These are phyloP conservation scores for Macrostomum lignano DNA, from an alignment of 1,140 invertebrate species.

Conservation along the genomic window DNA sequence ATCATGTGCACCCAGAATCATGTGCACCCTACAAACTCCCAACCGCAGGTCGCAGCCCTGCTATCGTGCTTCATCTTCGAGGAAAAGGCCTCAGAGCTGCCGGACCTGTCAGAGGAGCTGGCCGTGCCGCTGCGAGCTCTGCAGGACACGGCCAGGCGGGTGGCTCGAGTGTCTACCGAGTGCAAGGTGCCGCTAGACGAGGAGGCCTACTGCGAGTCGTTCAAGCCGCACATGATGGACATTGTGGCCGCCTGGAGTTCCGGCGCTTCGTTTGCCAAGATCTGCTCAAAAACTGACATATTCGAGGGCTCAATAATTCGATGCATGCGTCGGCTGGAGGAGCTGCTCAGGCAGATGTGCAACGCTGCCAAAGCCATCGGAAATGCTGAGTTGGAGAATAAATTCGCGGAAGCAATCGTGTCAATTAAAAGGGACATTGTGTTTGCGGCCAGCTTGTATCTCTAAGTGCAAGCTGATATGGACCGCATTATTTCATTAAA, in stretches of 20 bases:
- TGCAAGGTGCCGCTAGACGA: slow-evolving; percentile 63
- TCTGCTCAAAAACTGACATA: slow-evolving; percentile 40
- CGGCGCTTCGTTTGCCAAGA: slow-evolving; percentile 57
- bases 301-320: slow-evolving; percentile 71
- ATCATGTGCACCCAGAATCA: too few relatives aligned
- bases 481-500: too few relatives aligned
- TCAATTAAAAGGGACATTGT: slow-evolving; percentile 86
- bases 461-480: slow-evolving; percentile 41
- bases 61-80: slow-evolving; percentile 4
- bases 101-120: slow-evolving; percentile 54
- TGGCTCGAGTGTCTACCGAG: slow-evolving; percentile 64
- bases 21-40: too few relatives aligned
- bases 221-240: slow-evolving; percentile 82
- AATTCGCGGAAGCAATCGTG: slow-evolving; percentile 63
- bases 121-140: slow-evolving; percentile 52
- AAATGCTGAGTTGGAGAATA: slow-evolving; percentile 72
- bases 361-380: slow-evolving; percentile 88
- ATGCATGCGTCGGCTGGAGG: slow-evolving; percentile 77
- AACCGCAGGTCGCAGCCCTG: not conserved
- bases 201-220: slow-evolving; percentile 51
- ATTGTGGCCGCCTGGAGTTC: slow-evolving; percentile 85
- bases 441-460: slow-evolving; percentile 86
- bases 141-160: slow-evolving; percentile 56
- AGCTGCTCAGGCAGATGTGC: slow-evolving; percentile 67
- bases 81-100: slow-evolving; percentile 51